phyloP scores from a whole-genome alignment of 1,140 invertebrate genomes.

The Papilio polytes region DNA sequence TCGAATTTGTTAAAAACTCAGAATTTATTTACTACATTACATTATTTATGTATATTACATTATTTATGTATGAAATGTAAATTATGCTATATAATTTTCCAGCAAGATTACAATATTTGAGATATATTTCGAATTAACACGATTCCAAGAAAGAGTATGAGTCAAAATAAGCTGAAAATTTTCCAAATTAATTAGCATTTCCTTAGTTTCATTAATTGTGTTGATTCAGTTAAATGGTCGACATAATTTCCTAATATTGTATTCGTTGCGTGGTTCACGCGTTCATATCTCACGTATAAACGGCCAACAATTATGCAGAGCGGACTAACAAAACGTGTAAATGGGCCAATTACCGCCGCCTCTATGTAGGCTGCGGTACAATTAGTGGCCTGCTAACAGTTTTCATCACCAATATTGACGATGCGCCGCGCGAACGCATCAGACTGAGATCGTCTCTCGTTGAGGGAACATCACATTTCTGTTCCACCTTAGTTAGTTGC shows the following conservation, averaged over 20 bases:
- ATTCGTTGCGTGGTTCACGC: conserved; percentile 61
- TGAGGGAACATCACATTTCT: conserved; percentile 60
- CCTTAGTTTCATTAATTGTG: conserved; percentile 12
- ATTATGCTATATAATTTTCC: too few relatives aligned
- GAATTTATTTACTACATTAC: background rate
- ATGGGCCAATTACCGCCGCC: conserved; percentile 80
- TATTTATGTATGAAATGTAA: too few relatives aligned
- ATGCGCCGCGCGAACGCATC: conserved; percentile 60
- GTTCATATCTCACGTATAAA: conserved; percentile 73
- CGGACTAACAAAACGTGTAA: conserved; percentile 81
- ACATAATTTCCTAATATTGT: conserved; percentile 61
- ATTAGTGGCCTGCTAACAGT: conserved; percentile 82
- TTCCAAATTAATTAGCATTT: conserved; percentile 37
- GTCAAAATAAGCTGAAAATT: conserved; percentile 31
- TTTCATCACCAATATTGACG: conserved; percentile 77
- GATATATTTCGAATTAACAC: background rate
- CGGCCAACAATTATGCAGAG: conserved; percentile 78
- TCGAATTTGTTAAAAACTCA: background rate
- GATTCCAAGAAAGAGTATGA: conserved; percentile 37
- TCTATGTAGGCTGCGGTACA: conserved; percentile 78
- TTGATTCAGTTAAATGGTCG: conserved; percentile 41
- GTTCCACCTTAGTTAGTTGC: conserved; percentile 30
- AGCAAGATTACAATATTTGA: background rate
- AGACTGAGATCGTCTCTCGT: conserved; percentile 70
- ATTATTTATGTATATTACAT: too few relatives aligned